Evolutionary conservation across 2,113 vertebrate species (phyloP).

Genomic region (Motacilla tschutschensis): DNA sequence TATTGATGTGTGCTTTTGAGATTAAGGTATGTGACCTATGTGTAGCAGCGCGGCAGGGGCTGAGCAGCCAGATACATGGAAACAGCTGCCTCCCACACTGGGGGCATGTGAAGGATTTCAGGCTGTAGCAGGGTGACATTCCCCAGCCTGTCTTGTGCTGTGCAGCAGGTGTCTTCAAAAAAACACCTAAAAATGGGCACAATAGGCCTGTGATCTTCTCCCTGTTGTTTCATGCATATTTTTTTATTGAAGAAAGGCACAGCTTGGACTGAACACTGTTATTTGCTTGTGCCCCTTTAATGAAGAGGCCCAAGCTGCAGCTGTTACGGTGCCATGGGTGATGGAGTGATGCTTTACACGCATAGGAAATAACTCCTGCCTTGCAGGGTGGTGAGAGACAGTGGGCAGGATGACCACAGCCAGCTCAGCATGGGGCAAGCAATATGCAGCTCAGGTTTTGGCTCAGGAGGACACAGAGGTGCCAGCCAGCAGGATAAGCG

Average conservation of each 20-base stretch:
- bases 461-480: background rate
- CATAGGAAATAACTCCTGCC: background rate
- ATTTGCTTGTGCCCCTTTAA: background rate
- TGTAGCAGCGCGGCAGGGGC: background rate
- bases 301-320: background rate
- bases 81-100: background rate
- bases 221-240: accelerated
- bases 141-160: accelerated
- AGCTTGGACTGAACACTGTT: accelerated
- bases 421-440: background rate
- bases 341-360: background rate
- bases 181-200: background rate
- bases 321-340: accelerated
- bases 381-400: background rate
- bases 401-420: background rate
- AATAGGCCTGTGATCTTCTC: background rate
- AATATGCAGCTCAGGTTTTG: background rate
- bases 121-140: background rate
- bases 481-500: background rate
- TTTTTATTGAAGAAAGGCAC: background rate
- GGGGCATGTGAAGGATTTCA: background rate
- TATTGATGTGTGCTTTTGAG: background rate
- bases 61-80: background rate
- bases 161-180: background rate
- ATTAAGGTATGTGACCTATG: background rate